Evolutionary conservation across 1,140 invertebrate species (phyloP), one percentile per base, ranked within the genome.

Genomic region (Drosophila parvula): DNA sequence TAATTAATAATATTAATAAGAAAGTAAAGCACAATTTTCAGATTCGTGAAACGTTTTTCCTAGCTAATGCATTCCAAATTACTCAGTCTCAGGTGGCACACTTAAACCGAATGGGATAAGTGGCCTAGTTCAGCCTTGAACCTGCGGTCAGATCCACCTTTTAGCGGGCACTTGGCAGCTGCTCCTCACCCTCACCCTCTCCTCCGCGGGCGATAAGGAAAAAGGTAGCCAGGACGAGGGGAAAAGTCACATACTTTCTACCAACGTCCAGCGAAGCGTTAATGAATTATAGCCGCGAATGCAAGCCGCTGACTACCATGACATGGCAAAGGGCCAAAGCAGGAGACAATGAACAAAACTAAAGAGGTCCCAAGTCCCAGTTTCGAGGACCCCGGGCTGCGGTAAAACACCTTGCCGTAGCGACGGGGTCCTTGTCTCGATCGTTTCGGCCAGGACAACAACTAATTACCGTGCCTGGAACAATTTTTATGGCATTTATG

Each of bases 401-500:
- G 63, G 61, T 51, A 48, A 70, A 88, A 86, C 83, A 86, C 83
- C 83, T 86, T 88, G 83, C 83, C 53, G 14, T 28, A 30, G 45
- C 44, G 44, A 61, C 67, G 47, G 41, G 34, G 38, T 73, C 69
- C 67, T 73, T 71, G 68, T 58, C 51, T 41, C 51, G 68, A 71
- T 73, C 69, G 69, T 53, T 60, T 58, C 41, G 57, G 70, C 63
- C 83, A 88, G 83, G 83, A 88, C 83, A 80, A 88, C 83, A 88
- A 88, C 83, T 88, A 88, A 88, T 88, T 88, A 88, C 83, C 83
- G 83, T 88, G 84, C 63, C 84, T 84, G 84, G 58, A 89, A 88
- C 83, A 88, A 89, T 88, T 88, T 88, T 89, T 89, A 88, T 88
- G 84, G 83, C 84, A 88, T 88, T 88, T 88, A 88, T 71, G 79